A percentile compares a stretch with the other conserved stretches of the same genome.
Conservation (phyloP, 2,797 vertebrate species). For the Channallabes apus region DNA sequence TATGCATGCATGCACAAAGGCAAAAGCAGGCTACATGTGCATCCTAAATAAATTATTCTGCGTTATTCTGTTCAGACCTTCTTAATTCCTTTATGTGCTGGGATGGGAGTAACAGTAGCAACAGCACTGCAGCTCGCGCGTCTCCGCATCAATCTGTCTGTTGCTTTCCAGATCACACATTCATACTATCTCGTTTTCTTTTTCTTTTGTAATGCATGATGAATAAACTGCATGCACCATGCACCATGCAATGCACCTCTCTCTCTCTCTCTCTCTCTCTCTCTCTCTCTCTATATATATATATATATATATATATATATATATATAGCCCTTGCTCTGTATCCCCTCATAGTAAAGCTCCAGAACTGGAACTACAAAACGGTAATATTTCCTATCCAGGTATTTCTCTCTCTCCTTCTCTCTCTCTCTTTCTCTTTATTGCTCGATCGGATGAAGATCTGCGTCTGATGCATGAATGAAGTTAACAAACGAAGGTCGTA, state of each 20-base stretch:
- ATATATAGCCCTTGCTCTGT: slow-evolving; percentile 3
- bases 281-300: no score
- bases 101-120: background rate
- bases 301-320: no score
- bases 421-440: background rate
- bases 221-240: background rate
- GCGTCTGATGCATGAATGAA: background rate
- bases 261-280: no score
- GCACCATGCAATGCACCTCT: background rate
- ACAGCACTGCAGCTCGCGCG: slow-evolving; percentile 15
- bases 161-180: no score
- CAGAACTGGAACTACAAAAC: background rate
- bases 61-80: background rate
- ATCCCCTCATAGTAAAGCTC: background rate
- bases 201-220: background rate
- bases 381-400: background rate
- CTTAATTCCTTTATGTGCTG: background rate
- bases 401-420: background rate
- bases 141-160: slow-evolving; percentile 12
- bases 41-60: background rate
- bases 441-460: background rate
- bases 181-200: background rate
- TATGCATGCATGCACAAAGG: background rate
- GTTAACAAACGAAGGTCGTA: background rate
- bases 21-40: background rate